Evolutionary conservation across 2,113 vertebrate genomes (phyloP), one percentile per base, ranked within the genome.

Genomic region (Pedetes capensis): DNA sequence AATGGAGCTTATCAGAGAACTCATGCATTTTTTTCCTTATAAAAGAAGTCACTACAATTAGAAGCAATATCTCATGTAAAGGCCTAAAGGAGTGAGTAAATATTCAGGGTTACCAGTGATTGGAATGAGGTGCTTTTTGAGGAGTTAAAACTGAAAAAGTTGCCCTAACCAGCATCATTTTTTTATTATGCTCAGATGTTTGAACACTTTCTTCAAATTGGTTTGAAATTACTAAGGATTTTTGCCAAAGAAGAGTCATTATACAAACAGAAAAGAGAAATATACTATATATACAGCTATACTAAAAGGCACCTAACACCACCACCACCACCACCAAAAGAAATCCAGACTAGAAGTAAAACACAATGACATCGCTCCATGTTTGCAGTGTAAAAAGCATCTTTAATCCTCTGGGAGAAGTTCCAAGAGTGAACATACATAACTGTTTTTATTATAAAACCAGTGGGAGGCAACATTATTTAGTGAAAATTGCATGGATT

Each of bases 191-290:
- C 12, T 25, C 39, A 51, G 6, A 57, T 76, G 9, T 91, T 37
- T 93, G 39, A 13, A 90, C 25, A 51, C 13, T 55, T 90, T 87
- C 69, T 94, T 94, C 66, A 84, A 92, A 47, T 34, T 92, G 39
- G 10, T 74, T 4, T 51, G 4, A 55, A 68, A 63, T 4, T 11
- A 53, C 34, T 66, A 85, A 87, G 64, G 18, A 74, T 84, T 94
- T 87, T 80, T 87, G 34, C 29, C 59, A 90, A 75, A 47, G 37
- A 93, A 74, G 59, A 91, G 4, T 55, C 53, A 72, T 44, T 68
- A 61, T 34, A 72, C 13, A 94, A 95, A 68, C 18, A 55, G 71
- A 64, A 82, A 14, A 87, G 53, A 89, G 23, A 91, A 71, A 89
- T 10, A 66, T 57, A 49, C 16, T 72, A 23, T 14, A n/a, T 82